phyloP scores from a whole-genome alignment of 2,888 invertebrate genomes.

The Hyppa rectilinea region DNA sequence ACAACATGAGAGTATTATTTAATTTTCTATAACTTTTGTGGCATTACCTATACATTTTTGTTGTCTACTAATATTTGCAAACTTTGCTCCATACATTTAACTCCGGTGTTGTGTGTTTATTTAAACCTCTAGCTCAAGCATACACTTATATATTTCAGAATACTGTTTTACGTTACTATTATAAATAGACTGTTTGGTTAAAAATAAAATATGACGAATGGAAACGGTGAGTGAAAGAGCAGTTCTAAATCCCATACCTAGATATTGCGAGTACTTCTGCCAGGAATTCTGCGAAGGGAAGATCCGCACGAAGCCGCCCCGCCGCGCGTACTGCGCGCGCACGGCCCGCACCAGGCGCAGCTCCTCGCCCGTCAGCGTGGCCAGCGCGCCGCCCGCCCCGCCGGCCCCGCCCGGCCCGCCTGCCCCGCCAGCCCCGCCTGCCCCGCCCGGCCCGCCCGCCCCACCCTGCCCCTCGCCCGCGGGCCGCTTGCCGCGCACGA shows the following conservation, averaged over 20 bases:
- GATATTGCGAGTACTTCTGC: slow-evolving; percentile 95
- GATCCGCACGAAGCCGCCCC: slow-evolving; percentile 97
- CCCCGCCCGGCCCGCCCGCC: slow-evolving; percentile 76
- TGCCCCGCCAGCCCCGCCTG: slow-evolving; percentile 78
- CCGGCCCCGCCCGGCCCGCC: slow-evolving; percentile 85
- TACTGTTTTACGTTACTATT: too few species aligned
- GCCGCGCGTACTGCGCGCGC: slow-evolving; percentile 94
- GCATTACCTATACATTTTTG: too few species aligned
- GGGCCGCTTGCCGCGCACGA: slow-evolving; percentile 80
- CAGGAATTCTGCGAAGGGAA: slow-evolving; percentile 97
- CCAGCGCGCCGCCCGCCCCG: slow-evolving; percentile 67
- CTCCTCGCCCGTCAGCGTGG: slow-evolving; percentile 93
- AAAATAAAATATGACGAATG: too few species aligned
- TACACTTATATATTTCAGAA: too few species aligned
- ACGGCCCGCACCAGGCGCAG: slow-evolving; percentile 94
- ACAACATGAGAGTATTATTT: too few species aligned
- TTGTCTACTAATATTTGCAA: too few species aligned
- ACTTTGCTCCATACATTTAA: too few species aligned
- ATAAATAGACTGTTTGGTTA: too few species aligned
- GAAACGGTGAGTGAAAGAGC: not conserved
- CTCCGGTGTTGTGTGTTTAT: too few species aligned
- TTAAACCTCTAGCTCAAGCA: too few species aligned
- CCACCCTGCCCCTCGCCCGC: too few species aligned
- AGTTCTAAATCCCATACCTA: slow-evolving; percentile 87
- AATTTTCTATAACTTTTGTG: too few species aligned